Base-by-base conservation (phyloP, 2,797 vertebrate genomes). In the Scomberomorus guttatus region DNA sequence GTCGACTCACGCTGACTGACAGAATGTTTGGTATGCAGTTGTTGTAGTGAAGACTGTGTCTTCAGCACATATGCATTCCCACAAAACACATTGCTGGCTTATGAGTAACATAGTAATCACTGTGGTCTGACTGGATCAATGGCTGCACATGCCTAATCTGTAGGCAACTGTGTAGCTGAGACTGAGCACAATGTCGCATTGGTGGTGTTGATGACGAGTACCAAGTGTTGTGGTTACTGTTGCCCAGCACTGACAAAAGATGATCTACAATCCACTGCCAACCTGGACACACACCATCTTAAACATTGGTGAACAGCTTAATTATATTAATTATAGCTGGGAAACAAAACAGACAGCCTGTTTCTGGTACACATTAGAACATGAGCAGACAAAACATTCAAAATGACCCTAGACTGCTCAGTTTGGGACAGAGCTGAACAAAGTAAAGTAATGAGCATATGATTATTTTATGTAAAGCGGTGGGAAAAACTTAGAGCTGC, bases 181-280 rank as follows among this genome's bases (percentile, higher is more conserved):
- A 75, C 22, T 46, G 54, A 81, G 34, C 72, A 80, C 55, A 59
- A 56, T 55, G 77, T 72, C 75, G 46, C 76, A 54, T 51, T 66
- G 74, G 67, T 76, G 69, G 55, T 51, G 82, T 63, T 80, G 64
- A 64, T 57, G 44, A 85, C 69, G 52, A 68, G 72, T 24, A 76
- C 63, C 27, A 56, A 75, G 79, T 92, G 92, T 92, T 94, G 85
- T 92, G 89, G 88, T 92, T 87, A 92, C 92, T 69, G 91, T 92
- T 90, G 85, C 87, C 73, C 39, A 61, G 87, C 50, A 3, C 58
- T 71, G 51, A 81, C 73, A 81, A 80, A 85, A 80, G 66, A 83
- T 78, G 59, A 88, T 75, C 75, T 61, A 48, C 64, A 46, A 51
- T 56, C 39, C 27, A 68, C 48, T 62, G 62, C 62, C 59, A 83